These are phyloP conservation scores for Sciurus vulgaris DNA, from an alignment of 2,797 vertebrate genomes.

Conservation along the genomic window DNA sequence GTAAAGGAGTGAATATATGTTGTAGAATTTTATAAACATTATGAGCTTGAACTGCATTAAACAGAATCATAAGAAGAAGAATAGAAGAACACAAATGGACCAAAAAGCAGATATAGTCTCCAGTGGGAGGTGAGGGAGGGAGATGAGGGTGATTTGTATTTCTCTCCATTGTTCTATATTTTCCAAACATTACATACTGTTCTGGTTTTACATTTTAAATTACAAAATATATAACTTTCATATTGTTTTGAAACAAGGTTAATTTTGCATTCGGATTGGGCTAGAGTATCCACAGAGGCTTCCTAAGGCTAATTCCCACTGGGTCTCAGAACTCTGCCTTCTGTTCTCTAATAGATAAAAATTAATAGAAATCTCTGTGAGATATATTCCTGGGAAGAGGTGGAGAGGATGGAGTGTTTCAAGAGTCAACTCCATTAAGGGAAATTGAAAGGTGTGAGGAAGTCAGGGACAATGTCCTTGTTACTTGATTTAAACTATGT, in stretches of 20 bases:
- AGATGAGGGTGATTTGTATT: not conserved
- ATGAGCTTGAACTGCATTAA: not conserved
- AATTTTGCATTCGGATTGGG: not conserved
- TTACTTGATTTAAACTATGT: not conserved
- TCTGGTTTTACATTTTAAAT: constrained; percentile 10
- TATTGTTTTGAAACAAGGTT: not conserved
- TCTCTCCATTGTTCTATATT: not conserved
- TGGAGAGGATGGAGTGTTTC: not conserved
- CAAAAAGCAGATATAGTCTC: constrained; percentile 4
- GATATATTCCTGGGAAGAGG: not conserved
- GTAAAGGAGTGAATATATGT: not conserved
- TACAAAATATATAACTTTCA: not conserved
- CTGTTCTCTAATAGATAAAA: not conserved
- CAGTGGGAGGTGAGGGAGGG: not conserved
- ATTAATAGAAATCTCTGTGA: not conserved
- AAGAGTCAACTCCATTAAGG: not conserved
- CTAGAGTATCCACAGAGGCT: not conserved
- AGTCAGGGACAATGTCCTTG: not conserved
- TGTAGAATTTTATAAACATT: not conserved
- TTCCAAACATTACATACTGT: not conserved
- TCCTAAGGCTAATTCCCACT: not conserved
- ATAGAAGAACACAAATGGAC: not conserved
- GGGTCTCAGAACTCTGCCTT: not conserved
- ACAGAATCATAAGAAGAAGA: not conserved
- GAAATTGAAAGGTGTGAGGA: not conserved